Base-by-base conservation (phyloP, 2,888 invertebrate genomes). In the Aleiodes leptofemur region DNA sequence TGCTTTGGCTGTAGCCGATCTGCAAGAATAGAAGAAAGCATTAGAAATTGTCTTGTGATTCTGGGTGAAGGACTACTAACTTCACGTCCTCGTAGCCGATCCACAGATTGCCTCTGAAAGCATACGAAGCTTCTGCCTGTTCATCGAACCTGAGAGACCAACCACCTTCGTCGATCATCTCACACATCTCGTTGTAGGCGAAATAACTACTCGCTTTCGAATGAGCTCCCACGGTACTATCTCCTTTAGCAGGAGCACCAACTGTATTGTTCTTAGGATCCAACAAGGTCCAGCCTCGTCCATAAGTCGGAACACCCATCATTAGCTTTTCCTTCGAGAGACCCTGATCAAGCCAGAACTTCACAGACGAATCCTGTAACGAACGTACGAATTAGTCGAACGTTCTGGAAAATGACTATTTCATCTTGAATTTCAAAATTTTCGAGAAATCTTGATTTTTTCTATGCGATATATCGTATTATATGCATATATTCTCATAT, bases 301-400 rank as follows among this genome's bases (percentile, higher is more conserved):
- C 96, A 81, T 95, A 96, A 2, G 93, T 90, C 0, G 94, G 94
- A 50, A 95, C 88, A 0, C 96, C 96, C 1, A 96, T 78, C 0
- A 94, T 90, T 0, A 96, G 81, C 86, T 96, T 96, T 2, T 92
- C 90, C 1, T 92, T 89, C 2, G 91, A 90, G 1, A 92, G 92
- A 23, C 93, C 93, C 78, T 91, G 90, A 8, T 88, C 86, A 1
- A 92, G 79, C 92, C 92, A 93, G 79, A 90, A 90, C 50, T 90
- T 83, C 6, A 92, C 87, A 7, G 91, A 90, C 70, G 88, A 90
- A 76, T 91, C 87, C 91, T 91, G 74, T 1, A 29, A n/a, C 1
- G 2, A 23, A 23, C 2, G 23, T 23, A 23, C 23, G 2, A 23
- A 23, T 23, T 23, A 23, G 23, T 23, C 23, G 1, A 23, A 2